Base-by-base conservation (phyloP, 2,113 vertebrate genomes). In the Archocentrus centrarchus region DNA sequence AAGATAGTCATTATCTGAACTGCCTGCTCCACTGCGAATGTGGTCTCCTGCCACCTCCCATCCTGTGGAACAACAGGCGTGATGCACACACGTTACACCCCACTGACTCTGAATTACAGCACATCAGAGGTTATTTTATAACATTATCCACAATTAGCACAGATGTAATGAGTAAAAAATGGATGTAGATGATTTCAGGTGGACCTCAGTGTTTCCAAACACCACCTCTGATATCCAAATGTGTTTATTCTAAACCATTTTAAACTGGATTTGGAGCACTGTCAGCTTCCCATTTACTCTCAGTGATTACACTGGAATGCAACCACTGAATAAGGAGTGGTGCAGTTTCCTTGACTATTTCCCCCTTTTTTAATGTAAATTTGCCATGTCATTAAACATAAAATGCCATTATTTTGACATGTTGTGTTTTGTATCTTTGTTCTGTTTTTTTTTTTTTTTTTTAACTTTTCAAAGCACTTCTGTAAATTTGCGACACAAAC, bases 21-120 rank as follows among this genome's bases (percentile, higher is more conserved):
- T 97, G 44, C 98, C 97, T 11, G 97, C 95, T 75, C 97, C 98
- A 64, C 98, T 99, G 89, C 95, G 97, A 79, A 99, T 95, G 82
- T 99, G 97, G 89, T 99, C 98, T 35, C 98, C 97, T 64, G 98
- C 97, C 4, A 99, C 98, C 77, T 98, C 98, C 98, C 98, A 99
- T 50, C 98, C 98, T 99, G 86, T 79, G 2, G 11, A 39, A 27
- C 61, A 70, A 59, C 77, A 89, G 39, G 82, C 41, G 15, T 1
- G 3, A 66, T 3, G 24, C 22, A 47, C 41, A 35, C 17, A 79
- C 35, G 37, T 73, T 30, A 63, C 5, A 75, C 4, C 35, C 4
- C 15, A 17, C 2, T 60, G 2, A 66, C 30, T 75, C 20, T 32
- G 44, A 47, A 32, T 73, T 27, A 53, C 47, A 73, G 68, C 47